Conservation (phyloP, 2,797 vertebrate species). For the Alfaro cultratus region DNA sequence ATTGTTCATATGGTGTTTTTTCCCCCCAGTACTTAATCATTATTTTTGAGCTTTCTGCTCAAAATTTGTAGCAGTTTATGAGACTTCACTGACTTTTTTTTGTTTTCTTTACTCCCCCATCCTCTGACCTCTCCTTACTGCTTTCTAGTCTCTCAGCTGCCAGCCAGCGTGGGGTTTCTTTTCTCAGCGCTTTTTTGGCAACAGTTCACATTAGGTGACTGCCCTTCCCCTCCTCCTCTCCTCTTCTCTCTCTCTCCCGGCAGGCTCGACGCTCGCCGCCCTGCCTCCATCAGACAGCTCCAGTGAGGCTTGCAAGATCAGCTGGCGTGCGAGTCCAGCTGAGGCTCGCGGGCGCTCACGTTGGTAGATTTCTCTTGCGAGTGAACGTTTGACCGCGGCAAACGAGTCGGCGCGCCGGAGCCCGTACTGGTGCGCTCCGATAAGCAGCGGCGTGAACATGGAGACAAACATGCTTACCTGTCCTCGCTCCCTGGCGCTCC, state of each 20-base stretch:
- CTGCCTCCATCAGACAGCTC: conserved; percentile 82
- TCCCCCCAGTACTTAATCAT: conserved; percentile 21
- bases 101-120: not conserved
- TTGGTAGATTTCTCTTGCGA: conserved; percentile 82
- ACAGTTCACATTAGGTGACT: conserved; percentile 79
- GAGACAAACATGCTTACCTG: conserved; percentile 43
- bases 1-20: conserved; percentile 34
- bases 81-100: conserved; percentile 24
- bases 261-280: conserved; percentile 67
- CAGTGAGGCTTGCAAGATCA: conserved; percentile 85
- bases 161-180: conserved; percentile 46
- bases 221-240: conserved; percentile 14
- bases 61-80: conserved; percentile 6
- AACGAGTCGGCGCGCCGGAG: conserved; percentile 61
- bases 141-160: conserved; percentile 75
- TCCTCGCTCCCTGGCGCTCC: conserved; percentile 52
- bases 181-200: conserved; percentile 53
- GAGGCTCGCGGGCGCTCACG: conserved; percentile 75
- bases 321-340: conserved; percentile 80
- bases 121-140: conserved; percentile 63
- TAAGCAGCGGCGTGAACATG: conserved; percentile 46
- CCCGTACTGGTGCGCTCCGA: conserved; percentile 54
- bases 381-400: conserved; percentile 78
- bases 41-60: conserved; percentile 13
- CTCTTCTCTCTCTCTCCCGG: conserved; percentile 47